Evolutionary conservation across 2,113 vertebrate genomes (phyloP).

Genomic region (Cephalopterus ornatus): DNA sequence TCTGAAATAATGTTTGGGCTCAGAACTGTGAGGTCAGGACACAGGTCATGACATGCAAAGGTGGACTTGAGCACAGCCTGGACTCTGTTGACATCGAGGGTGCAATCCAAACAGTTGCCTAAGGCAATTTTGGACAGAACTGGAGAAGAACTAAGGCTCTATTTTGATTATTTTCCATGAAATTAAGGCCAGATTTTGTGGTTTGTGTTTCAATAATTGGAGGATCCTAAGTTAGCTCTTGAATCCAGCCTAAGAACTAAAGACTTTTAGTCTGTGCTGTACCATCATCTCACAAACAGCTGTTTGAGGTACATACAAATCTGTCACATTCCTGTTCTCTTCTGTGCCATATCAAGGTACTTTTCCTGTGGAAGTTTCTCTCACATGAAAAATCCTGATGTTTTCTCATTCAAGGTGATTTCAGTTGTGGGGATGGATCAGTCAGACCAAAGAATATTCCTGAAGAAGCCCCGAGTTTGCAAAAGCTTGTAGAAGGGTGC

Average conservation of each 20-base stretch:
- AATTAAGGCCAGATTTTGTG: not conserved
- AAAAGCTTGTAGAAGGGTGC: not conserved
- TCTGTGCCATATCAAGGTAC: rapidly evolving
- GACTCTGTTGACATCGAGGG: rapidly evolving
- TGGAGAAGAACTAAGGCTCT: not conserved
- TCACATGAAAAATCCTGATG: not conserved
- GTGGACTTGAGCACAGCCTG: not conserved
- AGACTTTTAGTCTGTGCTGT: not conserved
- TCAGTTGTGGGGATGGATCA: constrained; percentile 72
- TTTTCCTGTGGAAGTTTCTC: not conserved
- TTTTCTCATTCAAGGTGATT: constrained; percentile 71
- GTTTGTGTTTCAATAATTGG: not conserved
- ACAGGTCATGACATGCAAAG: not conserved
- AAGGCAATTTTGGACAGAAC: not conserved
- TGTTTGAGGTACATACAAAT: not conserved
- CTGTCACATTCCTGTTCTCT: not conserved
- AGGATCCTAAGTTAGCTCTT: not conserved
- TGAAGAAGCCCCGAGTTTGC: constrained; percentile 71
- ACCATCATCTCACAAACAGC: not conserved
- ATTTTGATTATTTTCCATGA: not conserved
- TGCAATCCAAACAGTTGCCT: not conserved
- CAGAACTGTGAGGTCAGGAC: not conserved
- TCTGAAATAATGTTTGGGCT: not conserved
- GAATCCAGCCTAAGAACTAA: not conserved
- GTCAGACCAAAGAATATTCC: constrained; percentile 74